Evolutionary conservation across 2,888 invertebrate genomes (phyloP).

Genomic region (Hetaerina titia): DNA sequence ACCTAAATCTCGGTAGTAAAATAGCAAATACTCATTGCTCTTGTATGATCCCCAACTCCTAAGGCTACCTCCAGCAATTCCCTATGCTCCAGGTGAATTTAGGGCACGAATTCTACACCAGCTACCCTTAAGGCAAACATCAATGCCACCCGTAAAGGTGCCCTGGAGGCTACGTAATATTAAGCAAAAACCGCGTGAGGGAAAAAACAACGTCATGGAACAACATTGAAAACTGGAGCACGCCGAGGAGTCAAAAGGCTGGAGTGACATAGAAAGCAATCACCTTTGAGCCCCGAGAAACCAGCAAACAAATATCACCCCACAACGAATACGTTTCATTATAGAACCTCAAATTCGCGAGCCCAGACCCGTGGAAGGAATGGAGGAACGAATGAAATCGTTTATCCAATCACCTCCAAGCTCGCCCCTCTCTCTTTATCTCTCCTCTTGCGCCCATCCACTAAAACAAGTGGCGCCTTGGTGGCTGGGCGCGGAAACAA

Average conservation of each 20-base stretch:
- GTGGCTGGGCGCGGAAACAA: background rate
- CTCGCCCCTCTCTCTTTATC: background rate
- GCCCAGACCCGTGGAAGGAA: background rate
- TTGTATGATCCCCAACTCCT: background rate
- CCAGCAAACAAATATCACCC: constrained; percentile 5
- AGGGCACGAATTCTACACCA: background rate
- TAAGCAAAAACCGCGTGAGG: background rate
- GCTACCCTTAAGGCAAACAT: constrained; percentile 6
- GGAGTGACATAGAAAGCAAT: background rate
- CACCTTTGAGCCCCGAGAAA: constrained; percentile 24
- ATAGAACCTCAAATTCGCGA: constrained; percentile 3
- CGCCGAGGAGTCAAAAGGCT: background rate
- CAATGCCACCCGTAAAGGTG: background rate
- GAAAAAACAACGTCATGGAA: background rate
- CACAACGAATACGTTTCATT: constrained; percentile 27
- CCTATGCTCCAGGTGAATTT: background rate
- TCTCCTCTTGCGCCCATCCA: background rate
- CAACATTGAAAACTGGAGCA: constrained; percentile 20
- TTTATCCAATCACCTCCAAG: constrained; percentile 19
- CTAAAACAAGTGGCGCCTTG: background rate
- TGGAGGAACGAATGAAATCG: constrained; percentile 15
- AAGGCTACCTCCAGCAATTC: background rate
- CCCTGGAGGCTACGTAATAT: background rate
- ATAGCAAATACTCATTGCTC: background rate
- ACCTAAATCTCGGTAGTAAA: background rate